phyloP scores from a whole-genome alignment of 2,113 vertebrate genomes.

The Colinus virginianus region DNA sequence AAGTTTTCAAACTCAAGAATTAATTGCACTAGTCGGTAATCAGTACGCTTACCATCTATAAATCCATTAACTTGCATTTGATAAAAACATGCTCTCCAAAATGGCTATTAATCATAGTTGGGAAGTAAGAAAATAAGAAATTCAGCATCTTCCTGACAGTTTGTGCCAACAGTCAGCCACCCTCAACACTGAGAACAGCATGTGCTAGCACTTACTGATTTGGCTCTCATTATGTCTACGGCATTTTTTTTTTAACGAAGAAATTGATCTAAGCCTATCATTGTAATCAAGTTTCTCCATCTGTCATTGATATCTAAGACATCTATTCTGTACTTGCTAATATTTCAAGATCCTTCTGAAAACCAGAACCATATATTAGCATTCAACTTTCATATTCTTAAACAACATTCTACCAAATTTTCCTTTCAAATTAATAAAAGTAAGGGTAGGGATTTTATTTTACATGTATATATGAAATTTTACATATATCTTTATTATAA shows the following conservation, averaged over 20 bases:
- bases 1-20: constrained; percentile 7
- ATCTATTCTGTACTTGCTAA: not conserved
- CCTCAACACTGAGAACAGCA: constrained; percentile 20
- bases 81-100: not conserved
- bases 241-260: not conserved
- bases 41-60: not conserved
- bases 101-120: constrained; percentile 24
- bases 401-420: not conserved
- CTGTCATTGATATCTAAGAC: not conserved
- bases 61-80: constrained; percentile 5
- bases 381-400: not conserved
- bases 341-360: not conserved
- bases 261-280: not conserved
- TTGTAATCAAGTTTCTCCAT: constrained; percentile 9
- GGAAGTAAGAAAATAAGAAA: constrained; percentile 35
- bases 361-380: not conserved
- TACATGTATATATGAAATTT: not conserved
- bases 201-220: constrained; percentile 34
- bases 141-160: not conserved
- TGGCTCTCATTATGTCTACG: not conserved
- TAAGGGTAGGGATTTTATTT: not conserved
- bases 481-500: too few relatives aligned
- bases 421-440: not conserved
- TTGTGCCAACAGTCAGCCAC: constrained; percentile 18
- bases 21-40: not conserved